Percentiles rank a stretch among this genome's conserved stretches.
Evolutionary conservation across 2,888 invertebrate genomes (phyloP).

Genomic region (Drosophila nigricruria): DNA sequence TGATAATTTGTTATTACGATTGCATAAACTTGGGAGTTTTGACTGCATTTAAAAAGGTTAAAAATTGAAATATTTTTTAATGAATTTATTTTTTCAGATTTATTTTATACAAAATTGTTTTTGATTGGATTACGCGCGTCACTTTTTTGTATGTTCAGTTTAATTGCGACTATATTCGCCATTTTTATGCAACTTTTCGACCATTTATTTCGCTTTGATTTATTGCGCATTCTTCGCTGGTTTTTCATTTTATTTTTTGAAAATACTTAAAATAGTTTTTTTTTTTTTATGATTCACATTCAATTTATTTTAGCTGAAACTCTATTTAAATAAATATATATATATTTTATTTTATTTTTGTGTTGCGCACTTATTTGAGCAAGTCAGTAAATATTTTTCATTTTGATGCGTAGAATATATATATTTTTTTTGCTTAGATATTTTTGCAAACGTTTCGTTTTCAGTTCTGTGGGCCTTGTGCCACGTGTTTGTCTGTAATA

Average conservation of each 20-base stretch:
- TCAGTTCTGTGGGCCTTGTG: neutral
- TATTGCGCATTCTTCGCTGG: slow-evolving; percentile 31
- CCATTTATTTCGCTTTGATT: slow-evolving; percentile 46
- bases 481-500: neutral
- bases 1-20: slow-evolving; percentile 21
- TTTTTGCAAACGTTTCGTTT: slow-evolving; percentile 1
- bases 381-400: slow-evolving; percentile 37
- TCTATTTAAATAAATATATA: slow-evolving; percentile 1
- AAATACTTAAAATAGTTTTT: slow-evolving; percentile 8
- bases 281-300: neutral
- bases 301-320: slow-evolving; percentile 17
- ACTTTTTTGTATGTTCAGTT: neutral
- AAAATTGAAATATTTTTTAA: slow-evolving; percentile 16
- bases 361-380: slow-evolving; percentile 25
- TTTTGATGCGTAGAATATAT: neutral
- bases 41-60: slow-evolving; percentile 35
- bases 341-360: slow-evolving; percentile 34
- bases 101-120: slow-evolving; percentile 2
- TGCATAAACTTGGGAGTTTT: slow-evolving; percentile 47
- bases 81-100: neutral
- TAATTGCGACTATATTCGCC: slow-evolving; percentile 8
- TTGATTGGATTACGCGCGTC: slow-evolving; percentile 6
- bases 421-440: neutral
- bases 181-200: slow-evolving; percentile 27
- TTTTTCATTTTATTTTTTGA: slow-evolving; percentile 8